Evolutionary conservation across 2,888 invertebrate species (phyloP), one percentile per base, ranked within the genome.

Genomic region (Aplocera efformata): DNA sequence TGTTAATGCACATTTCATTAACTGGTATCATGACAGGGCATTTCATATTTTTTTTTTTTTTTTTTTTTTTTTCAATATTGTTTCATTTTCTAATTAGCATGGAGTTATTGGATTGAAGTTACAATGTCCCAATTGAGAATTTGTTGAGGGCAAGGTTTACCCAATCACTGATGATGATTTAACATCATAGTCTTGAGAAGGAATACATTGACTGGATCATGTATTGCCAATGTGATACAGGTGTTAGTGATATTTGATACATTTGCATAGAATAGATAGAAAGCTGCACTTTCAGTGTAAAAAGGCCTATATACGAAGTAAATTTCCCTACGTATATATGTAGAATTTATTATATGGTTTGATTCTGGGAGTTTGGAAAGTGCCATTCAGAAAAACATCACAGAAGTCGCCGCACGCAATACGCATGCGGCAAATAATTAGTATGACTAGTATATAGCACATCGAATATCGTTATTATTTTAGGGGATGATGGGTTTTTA

Each of bases 201-300:
- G 31, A 28, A 38, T 32, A 9, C 17, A 32, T 11, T 23, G 22
- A 27, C 11, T 30, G 11, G 3, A 6, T 33, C 21, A 30, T 31
- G 26, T 38, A 32, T 34, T 34, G 28, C 32, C 35, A 36, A 45
- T 45, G 45, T 45, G 40, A 45, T 45, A 40, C 32, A 36, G 29
- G 32, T 45, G 41, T 41, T 37, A 41, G 45, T 42, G 41, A 45
- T 53, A 42, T 36, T 33, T 48, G 39, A 31, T 37, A 46, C 30
- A 35, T 10, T 45, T 31, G 22, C 25, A 23, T 25, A 37, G 20
- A 33, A 22, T 10, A 10, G 13, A 17, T 17, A 17, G 13, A 17
- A 6, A 3, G 28, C 8, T 25, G 22, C 38, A 32, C 27, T 32
- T 25, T 29, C 20, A 25, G 6, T 22, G 7, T 30, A 3, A 29